A percentile compares a stretch with the other conserved stretches of the same genome.
Conservation (phyloP, 2,797 vertebrate species). For the Platalea minor region DNA sequence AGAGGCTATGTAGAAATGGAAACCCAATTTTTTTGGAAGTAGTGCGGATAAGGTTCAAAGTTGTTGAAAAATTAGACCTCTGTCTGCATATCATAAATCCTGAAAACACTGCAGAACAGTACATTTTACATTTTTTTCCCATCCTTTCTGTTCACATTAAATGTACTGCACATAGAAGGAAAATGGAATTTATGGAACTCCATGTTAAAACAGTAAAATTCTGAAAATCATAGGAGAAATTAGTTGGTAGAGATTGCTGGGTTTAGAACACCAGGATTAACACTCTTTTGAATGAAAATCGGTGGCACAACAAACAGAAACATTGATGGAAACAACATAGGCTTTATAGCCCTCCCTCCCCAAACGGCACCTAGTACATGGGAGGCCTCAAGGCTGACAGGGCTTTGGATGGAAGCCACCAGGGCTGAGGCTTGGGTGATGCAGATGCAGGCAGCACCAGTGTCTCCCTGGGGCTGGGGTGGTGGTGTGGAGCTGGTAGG, state of each 20-base stretch:
- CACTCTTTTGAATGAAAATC: not conserved
- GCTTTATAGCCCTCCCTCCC: not conserved
- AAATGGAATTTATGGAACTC: not conserved
- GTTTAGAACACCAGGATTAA: not conserved
- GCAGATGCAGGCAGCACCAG: not conserved
- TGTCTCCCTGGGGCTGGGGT: not conserved
- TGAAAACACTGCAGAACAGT: not conserved
- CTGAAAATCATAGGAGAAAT: not conserved
- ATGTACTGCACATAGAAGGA: not conserved
- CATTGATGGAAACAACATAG: fast-evolving
- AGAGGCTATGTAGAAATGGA: not conserved
- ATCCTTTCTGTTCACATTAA: not conserved
- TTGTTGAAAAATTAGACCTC: not conserved
- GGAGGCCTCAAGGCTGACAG: fast-evolving
- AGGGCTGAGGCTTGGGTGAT: fast-evolving
- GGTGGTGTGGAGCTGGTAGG: not conserved
- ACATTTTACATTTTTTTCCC: not conserved
- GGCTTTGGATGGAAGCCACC: not conserved
- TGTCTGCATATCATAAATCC: not conserved
- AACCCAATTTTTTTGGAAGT: not conserved
- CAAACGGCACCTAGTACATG: not conserved
- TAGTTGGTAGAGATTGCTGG: not conserved
- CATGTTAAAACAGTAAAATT: not conserved
- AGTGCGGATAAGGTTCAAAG: not conserved
- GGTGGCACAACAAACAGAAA: not conserved